Base-by-base conservation (phyloP, 35 echinoderm and acorn worm species). In the Stichopus chloronotus region DNA sequence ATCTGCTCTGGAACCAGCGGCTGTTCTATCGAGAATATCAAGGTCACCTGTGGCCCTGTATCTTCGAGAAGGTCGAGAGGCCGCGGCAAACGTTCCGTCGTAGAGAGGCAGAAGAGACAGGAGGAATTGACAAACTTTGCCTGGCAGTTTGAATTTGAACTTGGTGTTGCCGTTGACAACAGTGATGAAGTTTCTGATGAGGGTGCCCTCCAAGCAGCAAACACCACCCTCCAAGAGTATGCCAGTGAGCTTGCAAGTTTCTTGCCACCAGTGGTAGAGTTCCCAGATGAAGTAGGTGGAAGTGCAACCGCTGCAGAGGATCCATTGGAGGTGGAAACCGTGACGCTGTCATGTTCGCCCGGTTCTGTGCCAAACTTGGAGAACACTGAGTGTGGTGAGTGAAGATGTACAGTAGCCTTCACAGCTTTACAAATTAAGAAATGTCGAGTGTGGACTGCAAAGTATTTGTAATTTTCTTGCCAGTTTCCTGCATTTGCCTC, bases 21-120 rank as follows among this genome's bases (percentile, higher is more conserved):
- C 20, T 92, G 91, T 54, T 83, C 78, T 17, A 24, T 92, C 5
- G 79, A 84, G 14, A 21, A 92, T 61, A 58, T 92, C 58, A 68
- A 83, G 12, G 91, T 92, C 7, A 92, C 78, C 8, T 92, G 91
- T 55, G 91, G 91, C 13, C 91, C 91, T 4, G 90, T 91, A 52
- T 63, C 19, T 20, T 17, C 9, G 1, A 9, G 71, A 4, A 25
- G 72, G 16, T 25, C 55, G 8, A 71, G 72, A 57, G 90, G 90
- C 53, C 12, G 90, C 5, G 76, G 56, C 6, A 77, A 54, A 22
- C 16, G 90, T 6, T n/a, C 43, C 83, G 1, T 12, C 1, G 9
- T 19, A 43, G 16, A 58, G 77, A 22, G 77, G n/a, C 9, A 25
- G 21, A 57, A 83, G 55, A 10, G 80, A 8, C 87, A 72, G 30